phyloP scores from a whole-genome alignment of 1,140 invertebrate genomes.

The Euura lappo region DNA sequence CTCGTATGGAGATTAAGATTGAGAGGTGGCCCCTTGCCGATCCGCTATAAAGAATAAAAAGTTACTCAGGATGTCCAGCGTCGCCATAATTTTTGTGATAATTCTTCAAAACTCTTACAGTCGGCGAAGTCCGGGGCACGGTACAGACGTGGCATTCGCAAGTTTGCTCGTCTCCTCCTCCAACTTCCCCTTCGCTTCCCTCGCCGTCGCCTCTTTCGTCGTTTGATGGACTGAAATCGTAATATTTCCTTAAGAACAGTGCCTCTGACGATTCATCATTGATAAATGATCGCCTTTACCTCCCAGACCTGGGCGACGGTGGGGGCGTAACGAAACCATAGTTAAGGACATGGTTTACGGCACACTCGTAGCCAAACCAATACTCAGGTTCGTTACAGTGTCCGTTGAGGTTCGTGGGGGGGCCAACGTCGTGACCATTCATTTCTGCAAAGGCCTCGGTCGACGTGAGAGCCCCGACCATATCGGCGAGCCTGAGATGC shows the following conservation, averaged over 20 bases:
- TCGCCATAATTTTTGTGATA: too few species aligned
- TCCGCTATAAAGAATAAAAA: conserved; percentile 2
- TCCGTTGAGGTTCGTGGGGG: background rate
- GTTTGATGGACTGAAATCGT: conserved; percentile 1
- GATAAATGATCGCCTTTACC: background rate
- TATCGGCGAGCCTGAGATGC: conserved; percentile 38
- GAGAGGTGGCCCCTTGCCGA: conserved; percentile 9
- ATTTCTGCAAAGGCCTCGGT: conserved; percentile 20
- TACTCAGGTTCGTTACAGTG: background rate
- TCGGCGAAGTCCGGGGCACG: conserved; percentile 15
- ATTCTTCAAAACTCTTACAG: background rate
- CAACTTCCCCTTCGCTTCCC: conserved; percentile 7
- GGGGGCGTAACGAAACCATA: conserved; percentile 2
- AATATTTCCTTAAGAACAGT: background rate
- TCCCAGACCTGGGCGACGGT: background rate
- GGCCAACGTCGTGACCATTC: conserved; percentile 19
- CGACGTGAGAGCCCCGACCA: conserved; percentile 33
- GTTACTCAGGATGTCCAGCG: background rate
- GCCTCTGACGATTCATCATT: background rate
- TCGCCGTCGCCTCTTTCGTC: conserved; percentile 12
- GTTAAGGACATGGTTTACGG: background rate
- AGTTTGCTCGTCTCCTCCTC: conserved; percentile 18
- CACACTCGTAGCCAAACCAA: background rate
- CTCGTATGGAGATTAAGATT: conserved; percentile 9
- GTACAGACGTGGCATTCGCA: conserved; percentile 43